Percentiles rank a stretch among this genome's conserved stretches.
Evolutionary conservation across 2,888 invertebrate species (phyloP).

Genomic region (Alitta virens): DNA sequence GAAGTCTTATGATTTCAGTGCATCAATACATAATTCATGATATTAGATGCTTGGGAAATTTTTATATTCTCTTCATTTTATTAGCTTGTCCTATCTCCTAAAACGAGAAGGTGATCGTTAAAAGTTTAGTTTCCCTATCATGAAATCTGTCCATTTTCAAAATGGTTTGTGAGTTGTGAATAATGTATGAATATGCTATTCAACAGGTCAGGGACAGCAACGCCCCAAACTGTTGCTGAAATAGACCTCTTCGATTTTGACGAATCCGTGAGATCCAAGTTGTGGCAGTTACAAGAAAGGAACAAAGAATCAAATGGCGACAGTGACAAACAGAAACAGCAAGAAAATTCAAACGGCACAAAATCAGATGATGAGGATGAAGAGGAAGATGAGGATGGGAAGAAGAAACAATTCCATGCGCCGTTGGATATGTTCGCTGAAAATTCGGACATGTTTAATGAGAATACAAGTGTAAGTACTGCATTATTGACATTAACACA

Average conservation of each 20-base stretch:
- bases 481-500: too few species aligned
- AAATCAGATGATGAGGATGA: neutral
- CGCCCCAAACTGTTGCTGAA: conserved; percentile 5
- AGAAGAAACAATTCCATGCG: conserved; percentile 48
- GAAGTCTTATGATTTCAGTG: too few species aligned
- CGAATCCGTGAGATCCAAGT: conserved; percentile 46
- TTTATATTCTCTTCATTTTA: too few species aligned
- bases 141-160: too few species aligned
- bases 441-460: conserved; percentile 74
- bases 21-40: too few species aligned
- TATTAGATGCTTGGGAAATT: too few species aligned
- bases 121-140: too few species aligned
- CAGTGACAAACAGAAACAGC: neutral
- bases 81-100: too few species aligned
- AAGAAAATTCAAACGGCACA: neutral
- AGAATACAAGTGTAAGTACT: conserved; percentile 70
- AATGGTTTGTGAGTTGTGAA: too few species aligned
- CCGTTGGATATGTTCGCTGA: conserved; percentile 70
- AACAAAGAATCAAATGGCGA: neutral
- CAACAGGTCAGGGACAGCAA: neutral
- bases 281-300: conserved; percentile 20
- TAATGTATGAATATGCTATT: too few species aligned
- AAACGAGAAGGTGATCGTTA: too few species aligned
- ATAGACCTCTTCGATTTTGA: conserved; percentile 44
- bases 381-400: neutral